Base-by-base conservation (phyloP, 2,113 vertebrate genomes). In the Phodopus roborovskii region DNA sequence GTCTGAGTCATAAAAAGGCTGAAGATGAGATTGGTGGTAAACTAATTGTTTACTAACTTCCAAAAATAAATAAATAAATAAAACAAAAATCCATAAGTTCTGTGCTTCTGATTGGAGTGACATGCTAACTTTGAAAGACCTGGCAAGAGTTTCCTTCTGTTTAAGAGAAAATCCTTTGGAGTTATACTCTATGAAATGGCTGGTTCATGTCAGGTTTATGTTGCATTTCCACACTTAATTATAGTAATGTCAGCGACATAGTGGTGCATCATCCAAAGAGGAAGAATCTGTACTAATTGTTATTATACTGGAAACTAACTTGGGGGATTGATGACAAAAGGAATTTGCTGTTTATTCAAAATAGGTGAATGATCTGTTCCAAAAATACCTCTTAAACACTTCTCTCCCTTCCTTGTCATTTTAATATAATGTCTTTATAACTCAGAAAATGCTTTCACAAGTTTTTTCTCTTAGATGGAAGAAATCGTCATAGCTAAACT, bases 1-100 rank as follows among this genome's bases (percentile, higher is more conserved):
- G 92, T 60, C 97, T 92, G 93, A 98, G 97, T 97, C 97, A 97
- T 98, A 98, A 98, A 98, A 98, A 97, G 88, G 58, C 87, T 45
- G 92, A 96, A 77, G 78, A 79, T 85, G 96, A 98, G 95, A 96
- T 92, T 48, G 85, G 42, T 66, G 30, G n/a, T n/a, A 71, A 88
- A 70, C 83, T 75, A 95, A 86, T 81, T 97, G 90, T 16, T 0
- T 95, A 94, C 92, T 95, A 98, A 97, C 97, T 97, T 96, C 56
- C 70, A 70, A 86, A 88, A 56, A 60, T 60, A 60, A 58, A 16
- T 33, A 53, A 79, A 60, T 60, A 77, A 77, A 50, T 1, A 39
- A n/a, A 56, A 26, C 15, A 62, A 62, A 83, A 90, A 89, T 84
- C 74, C 66, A 0, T 39, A 93, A 94, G 58, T 92, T 60, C 26